Conservation (phyloP, 2,888 invertebrate genomes). For the Platynereis dumerilii region DNA sequence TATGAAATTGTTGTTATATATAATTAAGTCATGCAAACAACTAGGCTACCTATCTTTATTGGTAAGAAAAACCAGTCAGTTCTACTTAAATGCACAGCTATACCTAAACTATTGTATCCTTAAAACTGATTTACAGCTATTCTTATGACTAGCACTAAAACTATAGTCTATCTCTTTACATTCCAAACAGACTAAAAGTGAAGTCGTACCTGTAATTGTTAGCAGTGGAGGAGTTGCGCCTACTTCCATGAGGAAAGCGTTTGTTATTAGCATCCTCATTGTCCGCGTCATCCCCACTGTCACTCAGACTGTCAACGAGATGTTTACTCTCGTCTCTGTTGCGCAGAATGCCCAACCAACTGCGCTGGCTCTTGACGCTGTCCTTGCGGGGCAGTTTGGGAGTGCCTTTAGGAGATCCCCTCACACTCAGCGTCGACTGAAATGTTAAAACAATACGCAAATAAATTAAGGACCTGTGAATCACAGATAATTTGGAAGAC, state of each 20-base stretch:
- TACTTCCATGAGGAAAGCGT: conserved; percentile 16
- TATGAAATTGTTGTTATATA: too few species aligned
- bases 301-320: conserved; percentile 56
- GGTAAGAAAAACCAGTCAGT: too few species aligned
- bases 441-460: neutral
- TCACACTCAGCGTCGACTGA: conserved; percentile 29
- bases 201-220: conserved; percentile 48
- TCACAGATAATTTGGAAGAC: too few species aligned
- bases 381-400: conserved; percentile 48
- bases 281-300: conserved; percentile 67
- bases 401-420: conserved; percentile 49
- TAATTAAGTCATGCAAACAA: too few species aligned
- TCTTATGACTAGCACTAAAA: too few species aligned
- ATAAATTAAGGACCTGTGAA: too few species aligned
- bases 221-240: conserved; percentile 39
- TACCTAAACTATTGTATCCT: too few species aligned
- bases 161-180: too few species aligned
- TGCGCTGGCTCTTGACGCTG: conserved; percentile 61
- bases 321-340: conserved; percentile 57
- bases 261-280: conserved; percentile 45
- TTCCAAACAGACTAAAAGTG: too few species aligned
- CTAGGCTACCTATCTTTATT: too few species aligned
- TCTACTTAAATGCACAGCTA: too few species aligned
- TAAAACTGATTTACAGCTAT: too few species aligned
- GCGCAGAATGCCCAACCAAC: conserved; percentile 53